Evolutionary conservation across 2,113 vertebrate species (phyloP).

Genomic region (Melierax canorus): DNA sequence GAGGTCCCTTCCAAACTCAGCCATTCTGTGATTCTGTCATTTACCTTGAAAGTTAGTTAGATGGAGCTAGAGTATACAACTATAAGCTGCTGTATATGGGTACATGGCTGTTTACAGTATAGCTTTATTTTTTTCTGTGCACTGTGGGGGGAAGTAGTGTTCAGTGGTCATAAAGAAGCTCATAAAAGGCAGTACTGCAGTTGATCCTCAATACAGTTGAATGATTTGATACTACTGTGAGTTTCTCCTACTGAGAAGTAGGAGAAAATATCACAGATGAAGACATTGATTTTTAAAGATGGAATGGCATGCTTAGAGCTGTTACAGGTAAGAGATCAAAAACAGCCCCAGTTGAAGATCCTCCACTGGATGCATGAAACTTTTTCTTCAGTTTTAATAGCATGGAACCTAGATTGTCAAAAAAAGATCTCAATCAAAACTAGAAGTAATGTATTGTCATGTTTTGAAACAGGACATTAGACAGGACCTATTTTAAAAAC

Average conservation of each 20-base stretch:
- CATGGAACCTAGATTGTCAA: not conserved
- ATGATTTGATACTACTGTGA: not conserved
- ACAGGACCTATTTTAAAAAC: not conserved
- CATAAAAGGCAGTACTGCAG: not conserved
- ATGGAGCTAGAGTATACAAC: not conserved
- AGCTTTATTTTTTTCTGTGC: not conserved
- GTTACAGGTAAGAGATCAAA: not conserved
- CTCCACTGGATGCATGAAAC: not conserved
- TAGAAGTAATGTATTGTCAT: not conserved
- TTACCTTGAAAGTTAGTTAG: not conserved
- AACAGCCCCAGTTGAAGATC: not conserved
- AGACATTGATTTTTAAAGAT: not conserved
- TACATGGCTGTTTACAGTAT: not conserved
- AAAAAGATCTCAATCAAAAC: not conserved
- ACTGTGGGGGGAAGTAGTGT: too few species aligned
- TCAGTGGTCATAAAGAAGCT: not conserved
- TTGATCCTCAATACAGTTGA: not conserved
- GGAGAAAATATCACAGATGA: not conserved
- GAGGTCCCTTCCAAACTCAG: not conserved
- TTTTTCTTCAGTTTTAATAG: not conserved
- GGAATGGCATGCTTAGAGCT: not conserved
- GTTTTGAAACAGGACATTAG: not conserved
- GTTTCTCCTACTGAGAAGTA: not conserved
- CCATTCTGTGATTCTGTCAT: not conserved
- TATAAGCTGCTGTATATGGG: not conserved